These are phyloP conservation scores for Ceratina australensis DNA, from an alignment of 1,140 invertebrate genomes.

Conservation along the genomic window DNA sequence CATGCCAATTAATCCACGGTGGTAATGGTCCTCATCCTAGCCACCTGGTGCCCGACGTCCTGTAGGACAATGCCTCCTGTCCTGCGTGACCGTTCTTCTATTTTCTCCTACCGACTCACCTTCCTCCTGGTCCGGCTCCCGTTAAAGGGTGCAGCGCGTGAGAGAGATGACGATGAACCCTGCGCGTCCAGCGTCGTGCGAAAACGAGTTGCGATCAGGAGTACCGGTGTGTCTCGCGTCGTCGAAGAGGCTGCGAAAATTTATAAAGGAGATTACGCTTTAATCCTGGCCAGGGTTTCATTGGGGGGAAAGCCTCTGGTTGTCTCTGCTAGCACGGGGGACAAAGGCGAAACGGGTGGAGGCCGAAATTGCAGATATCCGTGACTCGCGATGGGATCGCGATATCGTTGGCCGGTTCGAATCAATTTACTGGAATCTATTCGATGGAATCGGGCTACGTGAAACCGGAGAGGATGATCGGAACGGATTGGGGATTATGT, in stretches of 20 bases:
- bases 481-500: neutral
- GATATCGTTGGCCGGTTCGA: neutral
- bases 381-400: constrained; percentile 8
- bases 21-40: constrained; percentile 70
- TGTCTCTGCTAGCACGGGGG: neutral
- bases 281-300: constrained; percentile 1
- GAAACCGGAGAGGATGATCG: neutral
- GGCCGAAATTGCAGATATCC: neutral
- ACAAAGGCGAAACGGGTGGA: neutral
- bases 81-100: constrained; percentile 28
- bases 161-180: constrained; percentile 63
- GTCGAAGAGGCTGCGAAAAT: constrained; percentile 6
- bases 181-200: constrained; percentile 34
- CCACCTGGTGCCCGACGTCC: constrained; percentile 67
- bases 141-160: constrained; percentile 52
- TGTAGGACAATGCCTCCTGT: constrained; percentile 66
- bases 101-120: constrained; percentile 22
- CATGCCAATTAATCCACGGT: constrained; percentile 71
- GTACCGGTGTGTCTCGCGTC: constrained; percentile 26
- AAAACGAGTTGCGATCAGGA: neutral
- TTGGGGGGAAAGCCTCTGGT: neutral
- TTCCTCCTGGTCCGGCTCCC: constrained; percentile 55
- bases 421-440: constrained; percentile 9
- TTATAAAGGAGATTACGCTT: constrained; percentile 32
- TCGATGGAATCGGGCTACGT: neutral